These are phyloP conservation scores for Rhabdomys dilectus DNA, from an alignment of 2,113 vertebrate species.

Conservation along the genomic window DNA sequence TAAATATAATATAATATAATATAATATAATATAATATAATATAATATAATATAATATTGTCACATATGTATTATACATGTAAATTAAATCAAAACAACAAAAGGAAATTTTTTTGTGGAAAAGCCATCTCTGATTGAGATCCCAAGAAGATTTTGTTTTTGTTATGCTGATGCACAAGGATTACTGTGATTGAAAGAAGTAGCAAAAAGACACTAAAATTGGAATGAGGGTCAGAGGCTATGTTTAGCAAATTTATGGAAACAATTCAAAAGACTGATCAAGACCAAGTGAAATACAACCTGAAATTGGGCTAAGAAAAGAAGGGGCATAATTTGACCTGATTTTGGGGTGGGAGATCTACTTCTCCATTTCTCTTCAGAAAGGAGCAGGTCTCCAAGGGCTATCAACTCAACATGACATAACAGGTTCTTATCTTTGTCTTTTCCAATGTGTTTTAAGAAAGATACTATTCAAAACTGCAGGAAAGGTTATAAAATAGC, in stretches of 20 bases:
- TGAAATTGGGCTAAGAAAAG: slow-evolving; percentile 57
- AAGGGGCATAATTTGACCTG: slow-evolving; percentile 35
- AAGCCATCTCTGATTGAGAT: background rate
- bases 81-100: background rate
- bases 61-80: background rate
- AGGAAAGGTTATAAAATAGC: background rate
- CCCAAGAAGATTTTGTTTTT: slow-evolving; percentile 34
- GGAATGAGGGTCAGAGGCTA: background rate
- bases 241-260: slow-evolving; percentile 53
- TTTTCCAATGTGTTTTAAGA: slow-evolving; percentile 25
- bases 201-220: slow-evolving; percentile 34
- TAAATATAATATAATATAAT: background rate
- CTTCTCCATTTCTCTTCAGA: background rate
- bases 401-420: background rate
- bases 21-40: background rate
- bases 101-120: slow-evolving; percentile 32
- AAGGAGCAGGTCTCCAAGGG: background rate
- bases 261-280: slow-evolving; percentile 17
- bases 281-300: slow-evolving; percentile 29
- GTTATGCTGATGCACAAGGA: slow-evolving; percentile 23
- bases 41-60: background rate
- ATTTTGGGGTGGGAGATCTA: background rate
- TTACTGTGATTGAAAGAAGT: slow-evolving; percentile 52
- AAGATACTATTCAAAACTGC: slow-evolving; percentile 13
- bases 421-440: background rate